phyloP scores from a whole-genome alignment of 2,888 invertebrate genomes.

The Microplitis deprimator region DNA sequence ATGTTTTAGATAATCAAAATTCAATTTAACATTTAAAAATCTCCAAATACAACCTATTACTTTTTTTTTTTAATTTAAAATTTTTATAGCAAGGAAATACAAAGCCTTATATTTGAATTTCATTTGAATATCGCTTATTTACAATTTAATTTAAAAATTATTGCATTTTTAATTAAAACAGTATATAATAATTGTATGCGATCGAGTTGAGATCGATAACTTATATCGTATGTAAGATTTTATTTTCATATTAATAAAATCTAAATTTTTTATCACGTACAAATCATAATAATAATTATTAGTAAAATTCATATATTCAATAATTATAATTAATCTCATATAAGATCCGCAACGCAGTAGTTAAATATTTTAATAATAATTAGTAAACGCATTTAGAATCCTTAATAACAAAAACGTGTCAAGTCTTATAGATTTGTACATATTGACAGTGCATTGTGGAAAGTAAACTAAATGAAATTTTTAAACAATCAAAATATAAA shows the following conservation, averaged over 20 bases:
- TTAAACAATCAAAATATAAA: background rate
- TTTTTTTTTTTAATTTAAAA: too few species aligned
- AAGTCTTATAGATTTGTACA: background rate
- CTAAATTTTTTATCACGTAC: background rate
- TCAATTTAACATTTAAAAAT: too few species aligned
- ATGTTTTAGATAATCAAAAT: too few species aligned
- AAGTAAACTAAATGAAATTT: background rate
- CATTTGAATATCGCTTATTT: too few species aligned
- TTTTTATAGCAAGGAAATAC: too few species aligned
- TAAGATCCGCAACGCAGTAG: background rate
- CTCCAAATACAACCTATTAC: too few species aligned
- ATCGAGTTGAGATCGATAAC: too few species aligned
- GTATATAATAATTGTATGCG: too few species aligned
- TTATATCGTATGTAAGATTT: background rate
- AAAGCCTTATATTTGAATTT: too few species aligned
- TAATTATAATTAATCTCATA: background rate
- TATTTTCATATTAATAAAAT: background rate
- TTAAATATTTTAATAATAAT: background rate
- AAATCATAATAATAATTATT: background rate
- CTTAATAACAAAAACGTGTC: background rate
- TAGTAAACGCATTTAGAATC: background rate
- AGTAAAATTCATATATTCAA: background rate
- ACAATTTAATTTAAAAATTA: too few species aligned
- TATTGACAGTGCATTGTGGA: constrained; percentile 1
- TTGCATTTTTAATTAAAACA: too few species aligned